Evolutionary conservation across 2,113 vertebrate genomes (phyloP).

Genomic region (Leucopternis melanops): DNA sequence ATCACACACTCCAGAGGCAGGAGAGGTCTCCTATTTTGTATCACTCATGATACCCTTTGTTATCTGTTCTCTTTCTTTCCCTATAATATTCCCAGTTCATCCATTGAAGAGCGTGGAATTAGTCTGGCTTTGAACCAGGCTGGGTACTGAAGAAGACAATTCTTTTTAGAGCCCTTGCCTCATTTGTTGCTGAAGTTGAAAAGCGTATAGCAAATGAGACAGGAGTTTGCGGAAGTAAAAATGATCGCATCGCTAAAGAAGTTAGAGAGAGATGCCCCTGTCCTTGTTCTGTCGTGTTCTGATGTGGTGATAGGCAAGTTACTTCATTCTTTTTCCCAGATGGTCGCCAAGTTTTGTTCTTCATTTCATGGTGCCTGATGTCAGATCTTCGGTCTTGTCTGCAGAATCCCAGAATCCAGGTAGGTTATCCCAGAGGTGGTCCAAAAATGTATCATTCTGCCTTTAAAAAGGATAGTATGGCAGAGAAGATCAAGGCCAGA

Average conservation of each 20-base stretch:
- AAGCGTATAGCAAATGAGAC: neutral
- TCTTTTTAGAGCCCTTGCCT: neutral
- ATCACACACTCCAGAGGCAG: neutral
- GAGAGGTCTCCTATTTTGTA: neutral
- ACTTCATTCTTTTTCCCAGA: neutral
- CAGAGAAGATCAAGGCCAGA: neutral
- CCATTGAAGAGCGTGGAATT: neutral
- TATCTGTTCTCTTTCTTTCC: neutral
- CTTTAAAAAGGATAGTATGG: neutral
- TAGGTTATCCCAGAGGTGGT: neutral
- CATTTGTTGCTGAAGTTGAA: neutral
- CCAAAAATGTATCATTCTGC: neutral
- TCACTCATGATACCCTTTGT: accelerated
- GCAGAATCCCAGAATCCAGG: neutral
- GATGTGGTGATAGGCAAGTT: neutral
- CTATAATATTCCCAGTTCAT: neutral
- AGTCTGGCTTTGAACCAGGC: neutral
- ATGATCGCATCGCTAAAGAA: neutral
- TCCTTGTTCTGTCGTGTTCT: neutral
- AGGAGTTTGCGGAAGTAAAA: neutral
- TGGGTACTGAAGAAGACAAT: neutral
- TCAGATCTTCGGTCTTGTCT: neutral
- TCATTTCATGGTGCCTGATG: neutral
- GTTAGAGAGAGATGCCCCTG: neutral
- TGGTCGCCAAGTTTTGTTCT: neutral